These are phyloP conservation scores for Drosophila melanosoma DNA, from an alignment of 2,888 invertebrate genomes.

Conservation along the genomic window DNA sequence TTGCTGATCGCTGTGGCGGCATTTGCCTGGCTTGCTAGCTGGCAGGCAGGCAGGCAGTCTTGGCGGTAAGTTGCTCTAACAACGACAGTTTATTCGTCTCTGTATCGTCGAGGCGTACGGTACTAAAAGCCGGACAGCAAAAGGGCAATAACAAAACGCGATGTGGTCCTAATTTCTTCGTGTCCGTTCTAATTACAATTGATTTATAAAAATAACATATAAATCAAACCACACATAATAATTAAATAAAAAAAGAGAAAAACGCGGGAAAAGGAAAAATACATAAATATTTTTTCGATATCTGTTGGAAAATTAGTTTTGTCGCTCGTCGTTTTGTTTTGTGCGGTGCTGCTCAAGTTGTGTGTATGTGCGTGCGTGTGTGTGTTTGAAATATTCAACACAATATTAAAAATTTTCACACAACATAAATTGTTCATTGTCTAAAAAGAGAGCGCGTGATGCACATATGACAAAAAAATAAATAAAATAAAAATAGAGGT, in stretches of 20 bases:
- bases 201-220: conserved; percentile 39
- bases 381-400: conserved; percentile 33
- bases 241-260: conserved; percentile 10
- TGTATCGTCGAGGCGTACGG: conserved; percentile 70
- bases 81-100: conserved; percentile 73
- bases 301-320: conserved; percentile 31
- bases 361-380: conserved; percentile 35
- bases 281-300: conserved; percentile 16
- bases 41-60: conserved; percentile 51
- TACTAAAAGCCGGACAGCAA: conserved; percentile 58
- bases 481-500: conserved; percentile 6
- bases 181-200: conserved; percentile 42
- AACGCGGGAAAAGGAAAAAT: conserved; percentile 43
- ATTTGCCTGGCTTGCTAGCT: conserved; percentile 11
- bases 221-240: conserved; percentile 22
- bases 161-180: conserved; percentile 70
- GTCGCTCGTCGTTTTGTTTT: conserved; percentile 53
- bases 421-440: conserved; percentile 61
- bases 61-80: conserved; percentile 67
- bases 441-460: conserved; percentile 69
- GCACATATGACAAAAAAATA: conserved; percentile 67
- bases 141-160: conserved; percentile 65
- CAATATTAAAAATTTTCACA: conserved; percentile 38
- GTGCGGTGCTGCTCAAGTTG: conserved; percentile 50
- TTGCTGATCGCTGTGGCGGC: conserved; percentile 7